These are phyloP conservation scores for Autographa pulchrina DNA, from an alignment of 2,888 invertebrate species.

Conservation along the genomic window DNA sequence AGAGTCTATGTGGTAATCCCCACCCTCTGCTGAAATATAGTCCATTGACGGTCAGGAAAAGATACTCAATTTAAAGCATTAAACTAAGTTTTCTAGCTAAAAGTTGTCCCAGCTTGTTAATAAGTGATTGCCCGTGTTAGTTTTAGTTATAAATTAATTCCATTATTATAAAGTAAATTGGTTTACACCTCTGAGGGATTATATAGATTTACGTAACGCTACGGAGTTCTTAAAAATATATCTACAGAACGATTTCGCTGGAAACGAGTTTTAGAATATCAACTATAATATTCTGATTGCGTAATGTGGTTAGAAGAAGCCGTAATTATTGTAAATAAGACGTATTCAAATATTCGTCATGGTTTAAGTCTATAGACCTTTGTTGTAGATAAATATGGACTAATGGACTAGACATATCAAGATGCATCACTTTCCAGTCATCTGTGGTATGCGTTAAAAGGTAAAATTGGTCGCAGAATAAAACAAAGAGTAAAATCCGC, in stretches of 20 bases:
- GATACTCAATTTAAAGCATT: conserved; percentile 41
- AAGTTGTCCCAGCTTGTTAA: too few species aligned
- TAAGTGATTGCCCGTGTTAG: too few species aligned
- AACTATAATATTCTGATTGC: background rate
- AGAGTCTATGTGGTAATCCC: conserved; percentile 67
- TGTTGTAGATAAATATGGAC: background rate
- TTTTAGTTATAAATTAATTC: too few species aligned
- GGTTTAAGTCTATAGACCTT: background rate
- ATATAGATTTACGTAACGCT: too few species aligned
- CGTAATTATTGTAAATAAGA: background rate
- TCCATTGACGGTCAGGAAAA: background rate
- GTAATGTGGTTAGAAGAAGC: background rate
- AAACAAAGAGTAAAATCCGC: too few species aligned
- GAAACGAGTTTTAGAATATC: background rate
- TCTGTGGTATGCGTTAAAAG: too few species aligned
- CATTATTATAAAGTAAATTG: too few species aligned
- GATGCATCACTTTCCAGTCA: too few species aligned
- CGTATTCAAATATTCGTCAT: background rate
- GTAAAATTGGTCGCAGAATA: too few species aligned
- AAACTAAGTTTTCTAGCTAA: background rate
- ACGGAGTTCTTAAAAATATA: too few species aligned
- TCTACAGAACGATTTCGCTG: too few species aligned
- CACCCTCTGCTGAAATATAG: conserved; percentile 66
- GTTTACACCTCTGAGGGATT: too few species aligned
- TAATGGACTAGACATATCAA: background rate